Conservation (phyloP, 2,888 invertebrate species). For the Orthosia gracilis region DNA sequence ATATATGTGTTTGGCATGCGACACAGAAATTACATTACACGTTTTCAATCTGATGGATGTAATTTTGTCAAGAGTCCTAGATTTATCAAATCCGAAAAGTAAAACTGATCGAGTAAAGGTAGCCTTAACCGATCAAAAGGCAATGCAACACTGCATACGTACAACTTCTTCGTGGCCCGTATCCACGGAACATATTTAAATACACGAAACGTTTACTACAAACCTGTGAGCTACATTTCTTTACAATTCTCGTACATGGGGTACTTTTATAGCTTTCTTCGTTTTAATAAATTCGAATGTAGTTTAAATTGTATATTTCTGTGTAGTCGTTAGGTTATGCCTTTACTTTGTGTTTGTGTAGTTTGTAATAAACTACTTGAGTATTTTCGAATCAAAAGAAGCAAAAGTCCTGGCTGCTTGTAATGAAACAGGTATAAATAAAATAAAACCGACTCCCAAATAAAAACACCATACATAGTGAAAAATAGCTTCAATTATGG, state of each 20-base stretch:
- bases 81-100: too few relatives aligned
- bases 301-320: not conserved
- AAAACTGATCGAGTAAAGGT: not conserved
- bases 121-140: not conserved
- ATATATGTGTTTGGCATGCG: too few relatives aligned
- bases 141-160: not conserved
- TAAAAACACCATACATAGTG: too few relatives aligned
- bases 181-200: constrained; percentile 31
- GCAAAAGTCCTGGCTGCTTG: too few relatives aligned
- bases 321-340: too few relatives aligned
- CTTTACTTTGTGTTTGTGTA: not conserved
- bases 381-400: too few relatives aligned
- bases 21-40: too few relatives aligned
- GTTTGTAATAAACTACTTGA: not conserved
- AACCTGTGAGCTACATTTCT: not conserved
- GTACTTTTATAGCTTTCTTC: constrained; percentile 2
- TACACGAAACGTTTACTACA: not conserved
- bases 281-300: not conserved
- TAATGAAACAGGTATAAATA: too few relatives aligned
- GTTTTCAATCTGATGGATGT: too few relatives aligned
- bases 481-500: too few relatives aligned
- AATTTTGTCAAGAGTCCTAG: too few relatives aligned
- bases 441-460: too few relatives aligned
- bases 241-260: not conserved
- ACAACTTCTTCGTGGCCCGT: constrained; percentile 9